phyloP scores from a whole-genome alignment of 2,113 vertebrate genomes.

The Lagopus leucura region DNA sequence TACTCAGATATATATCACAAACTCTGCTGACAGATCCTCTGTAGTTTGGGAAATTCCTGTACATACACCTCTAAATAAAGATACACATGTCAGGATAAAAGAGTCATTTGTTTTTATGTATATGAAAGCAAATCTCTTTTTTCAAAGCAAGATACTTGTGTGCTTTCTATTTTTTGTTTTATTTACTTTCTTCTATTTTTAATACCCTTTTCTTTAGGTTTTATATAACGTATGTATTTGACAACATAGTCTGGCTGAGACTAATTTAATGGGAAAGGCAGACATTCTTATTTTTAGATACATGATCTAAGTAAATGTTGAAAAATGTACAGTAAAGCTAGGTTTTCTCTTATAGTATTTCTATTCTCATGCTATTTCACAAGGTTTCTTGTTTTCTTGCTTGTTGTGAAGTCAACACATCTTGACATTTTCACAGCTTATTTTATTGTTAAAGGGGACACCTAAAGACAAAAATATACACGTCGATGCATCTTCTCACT shows the following conservation, averaged over 20 bases:
- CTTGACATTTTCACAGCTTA: neutral
- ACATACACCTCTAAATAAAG: neutral
- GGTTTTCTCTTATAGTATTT: constrained; percentile 9
- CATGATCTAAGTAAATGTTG: neutral
- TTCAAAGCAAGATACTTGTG: constrained; percentile 7
- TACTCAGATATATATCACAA: neutral
- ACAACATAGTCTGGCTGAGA: neutral
- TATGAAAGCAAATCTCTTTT: constrained; percentile 32
- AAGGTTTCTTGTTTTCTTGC: neutral
- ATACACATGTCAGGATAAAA: constrained; percentile 19
- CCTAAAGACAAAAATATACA: neutral
- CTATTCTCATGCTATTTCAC: neutral
- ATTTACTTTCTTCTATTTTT: constrained; percentile 51
- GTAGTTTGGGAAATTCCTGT: neutral
- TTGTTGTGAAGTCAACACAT: constrained; percentile 26
- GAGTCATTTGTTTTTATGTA: constrained; percentile 21
- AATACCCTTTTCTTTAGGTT: neutral
- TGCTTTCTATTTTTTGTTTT: constrained; percentile 6
- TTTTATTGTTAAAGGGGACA: constrained; percentile 1
- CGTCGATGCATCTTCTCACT: neutral
- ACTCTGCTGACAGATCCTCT: neutral
- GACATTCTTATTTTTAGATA: constrained; percentile 45
- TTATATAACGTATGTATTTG: neutral
- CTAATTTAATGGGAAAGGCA: constrained; percentile 47
- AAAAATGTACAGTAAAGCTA: neutral